phyloP scores from a whole-genome alignment of 2,888 invertebrate genomes.

The Agapetus fuscipes region DNA sequence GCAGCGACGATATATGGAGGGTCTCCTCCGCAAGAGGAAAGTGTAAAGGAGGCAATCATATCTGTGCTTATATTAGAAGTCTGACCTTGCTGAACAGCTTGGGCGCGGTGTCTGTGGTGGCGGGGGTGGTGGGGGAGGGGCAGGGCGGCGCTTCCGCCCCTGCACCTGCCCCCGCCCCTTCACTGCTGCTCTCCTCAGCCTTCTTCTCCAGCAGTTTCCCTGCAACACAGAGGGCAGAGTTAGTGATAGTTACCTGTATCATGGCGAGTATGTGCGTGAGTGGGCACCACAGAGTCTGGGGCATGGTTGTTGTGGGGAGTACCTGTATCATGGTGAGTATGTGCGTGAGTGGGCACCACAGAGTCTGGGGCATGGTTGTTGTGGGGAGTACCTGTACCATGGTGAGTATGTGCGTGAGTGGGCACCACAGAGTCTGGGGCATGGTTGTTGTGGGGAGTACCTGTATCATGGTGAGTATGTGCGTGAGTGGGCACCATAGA shows the following conservation, averaged over 20 bases:
- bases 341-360: conserved; percentile 18
- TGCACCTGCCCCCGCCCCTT: too few relatives aligned
- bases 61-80: too few relatives aligned
- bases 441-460: too few relatives aligned
- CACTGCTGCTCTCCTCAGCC: too few relatives aligned
- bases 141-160: conserved; percentile 33
- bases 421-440: conserved; percentile 24
- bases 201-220: conserved; percentile 58
- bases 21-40: too few relatives aligned
- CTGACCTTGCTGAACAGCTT: conserved; percentile 11
- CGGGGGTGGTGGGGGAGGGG: conserved; percentile 5
- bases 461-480: not conserved
- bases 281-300: conserved; percentile 24
- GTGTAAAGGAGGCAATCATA: too few relatives aligned
- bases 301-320: too few relatives aligned
- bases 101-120: not conserved
- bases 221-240: conserved; percentile 28
- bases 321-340: conserved; percentile 47
- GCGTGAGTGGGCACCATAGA: not conserved
- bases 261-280: conserved; percentile 34
- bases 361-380: too few relatives aligned
- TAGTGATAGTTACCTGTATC: too few relatives aligned
- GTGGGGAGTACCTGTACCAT: too few relatives aligned
- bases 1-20: too few relatives aligned
- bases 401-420: conserved; percentile 31